phyloP scores from a whole-genome alignment of 2,888 invertebrate species.

The Drosophila testacea region DNA sequence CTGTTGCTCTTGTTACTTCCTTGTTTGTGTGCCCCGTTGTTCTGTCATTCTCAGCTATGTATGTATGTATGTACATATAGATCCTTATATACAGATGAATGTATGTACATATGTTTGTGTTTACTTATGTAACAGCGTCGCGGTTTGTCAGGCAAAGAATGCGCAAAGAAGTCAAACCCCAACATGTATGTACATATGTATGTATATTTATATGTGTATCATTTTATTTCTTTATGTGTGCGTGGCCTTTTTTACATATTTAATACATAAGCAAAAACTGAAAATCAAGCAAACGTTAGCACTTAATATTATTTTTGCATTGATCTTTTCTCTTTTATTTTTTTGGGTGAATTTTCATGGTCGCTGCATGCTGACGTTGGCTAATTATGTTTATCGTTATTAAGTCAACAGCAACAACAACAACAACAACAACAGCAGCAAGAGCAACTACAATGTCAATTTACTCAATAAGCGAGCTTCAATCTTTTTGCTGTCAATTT shows the following conservation, averaged over 20 bases:
- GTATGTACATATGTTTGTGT: constrained; percentile 16
- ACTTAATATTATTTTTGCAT: constrained; percentile 44
- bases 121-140: constrained; percentile 58
- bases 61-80: constrained; percentile 20
- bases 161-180: constrained; percentile 50
- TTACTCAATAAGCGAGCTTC: constrained; percentile 52
- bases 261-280: constrained; percentile 18
- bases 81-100: constrained; percentile 12
- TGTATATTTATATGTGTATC: not conserved
- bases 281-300: constrained; percentile 41
- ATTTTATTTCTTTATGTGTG: constrained; percentile 1
- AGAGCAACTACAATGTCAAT: constrained; percentile 49
- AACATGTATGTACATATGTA: constrained; percentile 4
- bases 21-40: constrained; percentile 44
- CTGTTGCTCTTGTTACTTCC: constrained; percentile 53
- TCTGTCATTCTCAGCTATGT: constrained; percentile 39
- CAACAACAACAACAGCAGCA: constrained; percentile 22
- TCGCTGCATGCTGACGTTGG: constrained; percentile 60
- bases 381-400: constrained; percentile 65
- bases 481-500: constrained; percentile 50
- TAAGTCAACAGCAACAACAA: constrained; percentile 29
- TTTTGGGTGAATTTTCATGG: constrained; percentile 66
- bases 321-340: constrained; percentile 44
- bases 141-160: constrained; percentile 54
- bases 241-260: constrained; percentile 7